A percentile compares a stretch with the other conserved stretches of the same genome.
phyloP scores from a whole-genome alignment of 2,797 vertebrate species.

The Sebastes diploproa region DNA sequence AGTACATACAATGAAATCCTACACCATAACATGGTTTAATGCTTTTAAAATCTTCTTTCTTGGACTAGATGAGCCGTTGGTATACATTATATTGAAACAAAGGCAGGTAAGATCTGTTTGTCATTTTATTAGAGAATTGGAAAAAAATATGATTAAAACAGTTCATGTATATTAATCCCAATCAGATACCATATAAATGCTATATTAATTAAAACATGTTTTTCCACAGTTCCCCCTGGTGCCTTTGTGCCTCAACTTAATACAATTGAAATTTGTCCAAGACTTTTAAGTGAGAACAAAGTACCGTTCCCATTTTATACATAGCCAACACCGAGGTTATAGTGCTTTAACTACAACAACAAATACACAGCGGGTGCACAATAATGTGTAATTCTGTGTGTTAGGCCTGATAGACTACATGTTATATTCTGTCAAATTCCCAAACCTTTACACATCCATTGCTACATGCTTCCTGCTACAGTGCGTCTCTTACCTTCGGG shows the following conservation, averaged over 20 bases:
- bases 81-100: background rate
- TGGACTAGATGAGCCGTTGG: background rate
- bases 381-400: background rate
- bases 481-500: constrained; percentile 60
- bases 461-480: background rate
- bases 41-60: background rate
- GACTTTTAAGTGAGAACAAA: background rate
- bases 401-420: background rate
- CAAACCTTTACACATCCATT: background rate
- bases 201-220: background rate
- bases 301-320: background rate
- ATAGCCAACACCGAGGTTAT: background rate
- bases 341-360: background rate
- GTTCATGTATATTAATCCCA: background rate
- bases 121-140: background rate
- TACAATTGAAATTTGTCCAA: background rate
- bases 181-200: background rate
- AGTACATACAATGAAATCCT: background rate
- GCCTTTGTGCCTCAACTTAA: background rate
- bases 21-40: background rate
- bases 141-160: background rate
- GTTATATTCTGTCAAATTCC: background rate
- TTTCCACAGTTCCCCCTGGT: background rate
- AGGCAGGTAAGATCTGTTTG: background rate
- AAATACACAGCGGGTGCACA: background rate